Evolutionary conservation across 2,113 vertebrate species (phyloP).

Genomic region (Anseranas semipalmata): DNA sequence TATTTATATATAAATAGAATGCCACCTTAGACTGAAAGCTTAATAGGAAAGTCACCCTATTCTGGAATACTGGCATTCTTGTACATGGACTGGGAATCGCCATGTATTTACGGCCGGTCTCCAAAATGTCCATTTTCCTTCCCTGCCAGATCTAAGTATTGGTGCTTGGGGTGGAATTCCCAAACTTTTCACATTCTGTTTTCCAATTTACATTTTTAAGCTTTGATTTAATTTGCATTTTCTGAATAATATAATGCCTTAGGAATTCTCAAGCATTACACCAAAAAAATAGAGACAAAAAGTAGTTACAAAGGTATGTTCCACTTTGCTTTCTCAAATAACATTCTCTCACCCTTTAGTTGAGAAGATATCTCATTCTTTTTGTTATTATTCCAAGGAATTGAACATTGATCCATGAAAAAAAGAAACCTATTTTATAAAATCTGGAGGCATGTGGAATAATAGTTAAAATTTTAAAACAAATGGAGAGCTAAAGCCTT

Average conservation of each 20-base stretch:
- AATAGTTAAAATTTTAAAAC: not conserved
- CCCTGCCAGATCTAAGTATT: not conserved
- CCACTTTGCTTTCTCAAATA: not conserved
- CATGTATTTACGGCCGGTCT: not conserved
- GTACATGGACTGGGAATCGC: not conserved
- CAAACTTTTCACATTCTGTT: not conserved
- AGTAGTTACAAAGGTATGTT: not conserved
- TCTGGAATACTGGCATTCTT: not conserved
- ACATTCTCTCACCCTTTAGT: not conserved
- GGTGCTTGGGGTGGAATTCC: not conserved
- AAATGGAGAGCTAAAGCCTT: not conserved
- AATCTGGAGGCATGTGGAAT: not conserved
- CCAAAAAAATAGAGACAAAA: not conserved
- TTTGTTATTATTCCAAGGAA: not conserved
- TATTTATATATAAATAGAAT: not conserved
- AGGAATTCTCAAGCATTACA: not conserved
- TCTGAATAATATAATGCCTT: not conserved
- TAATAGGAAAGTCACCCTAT: not conserved
- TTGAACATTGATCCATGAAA: not conserved
- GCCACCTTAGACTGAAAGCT: not conserved
- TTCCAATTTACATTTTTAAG: not conserved
- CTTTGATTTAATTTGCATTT: not conserved
- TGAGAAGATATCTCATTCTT: not conserved
- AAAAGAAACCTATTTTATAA: not conserved
- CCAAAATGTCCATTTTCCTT: not conserved